Evolutionary conservation across 2,113 vertebrate species (phyloP).

Genomic region (Aptenodytes forsteri): DNA sequence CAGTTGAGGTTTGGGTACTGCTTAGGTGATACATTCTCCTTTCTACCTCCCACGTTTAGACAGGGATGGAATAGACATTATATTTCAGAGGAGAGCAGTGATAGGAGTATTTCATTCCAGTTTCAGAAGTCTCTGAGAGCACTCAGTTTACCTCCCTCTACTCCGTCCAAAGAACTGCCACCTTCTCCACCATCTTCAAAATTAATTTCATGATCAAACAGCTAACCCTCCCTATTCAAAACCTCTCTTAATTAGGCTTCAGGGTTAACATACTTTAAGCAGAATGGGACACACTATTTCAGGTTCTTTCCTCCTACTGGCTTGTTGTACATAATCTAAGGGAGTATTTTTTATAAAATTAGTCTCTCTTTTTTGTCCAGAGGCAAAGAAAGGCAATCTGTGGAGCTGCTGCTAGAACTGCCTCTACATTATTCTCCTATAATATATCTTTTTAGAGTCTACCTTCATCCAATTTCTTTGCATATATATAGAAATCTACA

Average conservation of each 20-base stretch:
- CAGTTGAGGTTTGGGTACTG: slow-evolving; percentile 31
- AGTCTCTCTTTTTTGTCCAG: not conserved
- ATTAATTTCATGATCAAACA: not conserved
- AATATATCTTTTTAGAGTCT: not conserved
- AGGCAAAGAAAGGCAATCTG: not conserved
- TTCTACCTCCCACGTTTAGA: slow-evolving; percentile 42
- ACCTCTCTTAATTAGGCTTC: not conserved
- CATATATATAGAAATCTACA: not conserved
- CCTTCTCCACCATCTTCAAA: not conserved
- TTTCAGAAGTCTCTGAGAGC: not conserved
- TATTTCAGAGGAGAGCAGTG: not conserved
- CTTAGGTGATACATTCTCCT: slow-evolving; percentile 48
- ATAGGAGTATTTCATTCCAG: not conserved
- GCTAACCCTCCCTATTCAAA: not conserved
- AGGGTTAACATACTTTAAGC: not conserved
- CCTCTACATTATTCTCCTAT: not conserved
- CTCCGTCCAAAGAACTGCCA: not conserved
- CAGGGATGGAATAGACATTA: not conserved
- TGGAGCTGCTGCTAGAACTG: not conserved
- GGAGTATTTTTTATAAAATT: not conserved
- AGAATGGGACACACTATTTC: not conserved
- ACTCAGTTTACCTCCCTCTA: not conserved
- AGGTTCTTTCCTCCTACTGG: not conserved
- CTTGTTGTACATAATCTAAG: not conserved
- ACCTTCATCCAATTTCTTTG: not conserved